phyloP scores from a whole-genome alignment of 2,797 vertebrate species.

The Echiichthys vipera region DNA sequence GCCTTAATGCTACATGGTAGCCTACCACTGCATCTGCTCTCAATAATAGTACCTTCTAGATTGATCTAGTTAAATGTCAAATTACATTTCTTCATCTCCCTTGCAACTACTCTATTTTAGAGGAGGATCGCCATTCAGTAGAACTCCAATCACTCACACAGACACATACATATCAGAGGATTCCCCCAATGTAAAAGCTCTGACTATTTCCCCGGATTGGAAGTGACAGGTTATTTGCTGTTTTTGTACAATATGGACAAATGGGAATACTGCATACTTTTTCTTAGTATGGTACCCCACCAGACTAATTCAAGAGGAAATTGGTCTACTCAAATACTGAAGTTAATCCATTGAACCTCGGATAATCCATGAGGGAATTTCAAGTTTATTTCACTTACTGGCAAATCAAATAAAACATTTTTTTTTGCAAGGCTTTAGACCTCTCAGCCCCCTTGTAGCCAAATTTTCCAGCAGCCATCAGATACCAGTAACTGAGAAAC shows the following conservation, averaged over 20 bases:
- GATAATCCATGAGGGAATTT: background rate
- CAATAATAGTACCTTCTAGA: constrained; percentile 48
- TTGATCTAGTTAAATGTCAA: constrained; percentile 44
- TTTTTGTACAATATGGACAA: constrained; percentile 42
- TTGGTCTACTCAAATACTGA: constrained; percentile 13
- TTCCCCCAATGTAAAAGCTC: constrained; percentile 22
- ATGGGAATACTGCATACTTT: constrained; percentile 45
- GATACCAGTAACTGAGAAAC: background rate
- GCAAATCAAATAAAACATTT: background rate
- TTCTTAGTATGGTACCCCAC: background rate
- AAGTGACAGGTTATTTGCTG: constrained; percentile 63
- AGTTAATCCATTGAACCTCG: background rate
- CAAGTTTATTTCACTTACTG: background rate
- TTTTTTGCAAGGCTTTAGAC: background rate
- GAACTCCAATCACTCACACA: constrained; percentile 44
- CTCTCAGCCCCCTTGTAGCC: background rate
- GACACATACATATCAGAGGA: constrained; percentile 33
- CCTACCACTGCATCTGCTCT: constrained; percentile 35
- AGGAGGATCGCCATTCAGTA: constrained; percentile 35
- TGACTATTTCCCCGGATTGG: constrained; percentile 45
- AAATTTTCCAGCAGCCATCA: background rate
- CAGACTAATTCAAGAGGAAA: constrained; percentile 22
- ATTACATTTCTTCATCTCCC: constrained; percentile 59
- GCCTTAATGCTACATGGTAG: constrained; percentile 2
- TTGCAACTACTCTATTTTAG: constrained; percentile 34